Conservation (phyloP, 2,888 invertebrate species). For the Sphaerophoria taeniata region DNA sequence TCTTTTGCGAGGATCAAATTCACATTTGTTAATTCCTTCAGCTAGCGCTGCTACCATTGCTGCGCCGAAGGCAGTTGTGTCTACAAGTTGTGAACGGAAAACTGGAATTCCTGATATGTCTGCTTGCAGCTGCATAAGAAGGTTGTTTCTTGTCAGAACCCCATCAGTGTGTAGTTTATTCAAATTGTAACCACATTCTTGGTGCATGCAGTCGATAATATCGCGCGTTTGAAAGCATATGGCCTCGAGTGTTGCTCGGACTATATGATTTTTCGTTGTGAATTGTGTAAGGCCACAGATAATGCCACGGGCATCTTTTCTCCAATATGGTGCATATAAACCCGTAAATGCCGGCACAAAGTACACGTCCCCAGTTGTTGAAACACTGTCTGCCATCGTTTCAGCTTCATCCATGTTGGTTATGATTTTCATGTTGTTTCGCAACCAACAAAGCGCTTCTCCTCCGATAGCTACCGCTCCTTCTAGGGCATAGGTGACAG, state of each 20-base stretch:
- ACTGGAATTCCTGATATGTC: conserved; percentile 96
- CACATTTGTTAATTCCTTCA: conserved; percentile 88
- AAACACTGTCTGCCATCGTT: conserved; percentile 89
- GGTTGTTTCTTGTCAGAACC: conserved; percentile 93
- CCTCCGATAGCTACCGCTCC: conserved; percentile 97
- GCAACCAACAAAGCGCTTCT: conserved; percentile 95
- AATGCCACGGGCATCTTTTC: conserved; percentile 94
- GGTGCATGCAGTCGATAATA: conserved; percentile 96
- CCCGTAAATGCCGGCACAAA: conserved; percentile 99
- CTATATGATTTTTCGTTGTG: conserved; percentile 96
- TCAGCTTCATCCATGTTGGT: conserved; percentile 89
- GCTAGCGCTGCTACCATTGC: conserved; percentile 96
- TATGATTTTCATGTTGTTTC: conserved; percentile 95
- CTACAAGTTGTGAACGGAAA: conserved; percentile 92
- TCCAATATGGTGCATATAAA: conserved; percentile 98
- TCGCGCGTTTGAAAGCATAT: conserved; percentile 98
- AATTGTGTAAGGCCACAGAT: conserved; percentile 97
- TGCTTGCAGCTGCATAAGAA: conserved; percentile 98
- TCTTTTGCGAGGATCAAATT: conserved; percentile 85
- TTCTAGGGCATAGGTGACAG: conserved; percentile 96
- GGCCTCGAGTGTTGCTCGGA: conserved; percentile 96
- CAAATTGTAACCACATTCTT: conserved; percentile 94
- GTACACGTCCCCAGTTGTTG: conserved; percentile 96
- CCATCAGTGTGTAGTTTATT: conserved; percentile 96
- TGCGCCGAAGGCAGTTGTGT: conserved; percentile 96